Percentiles rank a stretch among this genome's conserved stretches.
These are phyloP conservation scores for Rafetus swinhoei DNA, from an alignment of 2,113 vertebrate species.

Conservation along the genomic window DNA sequence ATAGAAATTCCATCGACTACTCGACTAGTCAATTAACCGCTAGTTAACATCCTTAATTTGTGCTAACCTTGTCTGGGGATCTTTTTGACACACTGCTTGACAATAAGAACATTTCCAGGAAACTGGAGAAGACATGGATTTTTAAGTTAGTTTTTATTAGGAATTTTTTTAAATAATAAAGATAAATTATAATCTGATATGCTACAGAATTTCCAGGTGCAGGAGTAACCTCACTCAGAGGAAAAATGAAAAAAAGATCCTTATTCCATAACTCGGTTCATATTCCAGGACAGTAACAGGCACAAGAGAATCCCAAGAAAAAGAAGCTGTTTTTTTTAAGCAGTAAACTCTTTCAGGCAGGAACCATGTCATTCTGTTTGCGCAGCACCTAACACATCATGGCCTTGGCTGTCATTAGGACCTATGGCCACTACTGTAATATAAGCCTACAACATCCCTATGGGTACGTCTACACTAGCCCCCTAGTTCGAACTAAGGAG, in stretches of 20 bases:
- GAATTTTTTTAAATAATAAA: background rate
- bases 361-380: too few relatives aligned
- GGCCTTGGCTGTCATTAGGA: too few relatives aligned
- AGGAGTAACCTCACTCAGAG: background rate
- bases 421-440: background rate
- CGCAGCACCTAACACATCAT: background rate
- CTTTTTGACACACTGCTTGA: background rate
- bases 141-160: fast-evolving
- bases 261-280: background rate
- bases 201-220: background rate
- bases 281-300: background rate
- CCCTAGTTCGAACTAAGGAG: too few relatives aligned
- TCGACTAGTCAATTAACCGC: too few relatives aligned
- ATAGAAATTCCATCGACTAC: too few relatives aligned
- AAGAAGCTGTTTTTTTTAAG: background rate
- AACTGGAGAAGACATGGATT: fast-evolving
- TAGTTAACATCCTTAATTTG: background rate
- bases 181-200: background rate
- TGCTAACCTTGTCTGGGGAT: background rate
- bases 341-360: background rate
- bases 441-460: too few relatives aligned
- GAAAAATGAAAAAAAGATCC: background rate
- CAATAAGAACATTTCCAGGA: fast-evolving
- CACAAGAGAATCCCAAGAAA: background rate
- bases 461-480: too few relatives aligned